phyloP scores from a whole-genome alignment of 2,888 invertebrate species.

The Agrochola macilenta region DNA sequence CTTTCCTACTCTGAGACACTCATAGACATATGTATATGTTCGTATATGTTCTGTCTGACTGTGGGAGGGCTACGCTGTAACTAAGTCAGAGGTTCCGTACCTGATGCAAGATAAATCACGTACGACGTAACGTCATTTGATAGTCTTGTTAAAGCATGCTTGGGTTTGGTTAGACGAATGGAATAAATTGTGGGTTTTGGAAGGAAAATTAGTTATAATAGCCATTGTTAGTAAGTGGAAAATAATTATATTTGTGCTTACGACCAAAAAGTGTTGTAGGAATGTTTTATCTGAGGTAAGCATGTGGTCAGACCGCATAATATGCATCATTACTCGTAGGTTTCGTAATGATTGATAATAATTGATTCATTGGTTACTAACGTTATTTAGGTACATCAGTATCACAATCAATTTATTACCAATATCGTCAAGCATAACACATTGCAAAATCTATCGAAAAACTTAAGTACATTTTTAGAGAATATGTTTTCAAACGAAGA shows the following conservation, averaged over 20 bases:
- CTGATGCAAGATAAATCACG: conserved; percentile 54
- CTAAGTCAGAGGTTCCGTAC: conserved; percentile 17
- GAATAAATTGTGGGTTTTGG: neutral
- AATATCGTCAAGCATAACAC: neutral
- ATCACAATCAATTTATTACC: neutral
- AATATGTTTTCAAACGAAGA: neutral
- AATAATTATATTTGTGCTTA: neutral
- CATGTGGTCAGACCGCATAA: neutral
- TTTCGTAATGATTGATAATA: neutral
- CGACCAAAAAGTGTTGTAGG: neutral
- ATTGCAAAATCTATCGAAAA: neutral
- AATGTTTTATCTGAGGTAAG: neutral
- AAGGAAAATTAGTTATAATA: neutral
- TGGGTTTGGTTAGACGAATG: neutral
- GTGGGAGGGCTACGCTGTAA: conserved; percentile 17
- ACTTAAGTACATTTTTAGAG: neutral
- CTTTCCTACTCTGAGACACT: conserved; percentile 23
- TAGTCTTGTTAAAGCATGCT: conserved; percentile 2
- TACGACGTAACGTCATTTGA: conserved; percentile 25
- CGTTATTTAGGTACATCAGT: neutral
- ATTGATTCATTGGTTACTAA: neutral
- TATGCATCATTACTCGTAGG: neutral
- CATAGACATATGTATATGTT: neutral
- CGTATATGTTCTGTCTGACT: conserved; percentile 1
- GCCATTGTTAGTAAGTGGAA: neutral